phyloP scores from a whole-genome alignment of 1,140 invertebrate species.

The Dufourea novaeangliae region DNA sequence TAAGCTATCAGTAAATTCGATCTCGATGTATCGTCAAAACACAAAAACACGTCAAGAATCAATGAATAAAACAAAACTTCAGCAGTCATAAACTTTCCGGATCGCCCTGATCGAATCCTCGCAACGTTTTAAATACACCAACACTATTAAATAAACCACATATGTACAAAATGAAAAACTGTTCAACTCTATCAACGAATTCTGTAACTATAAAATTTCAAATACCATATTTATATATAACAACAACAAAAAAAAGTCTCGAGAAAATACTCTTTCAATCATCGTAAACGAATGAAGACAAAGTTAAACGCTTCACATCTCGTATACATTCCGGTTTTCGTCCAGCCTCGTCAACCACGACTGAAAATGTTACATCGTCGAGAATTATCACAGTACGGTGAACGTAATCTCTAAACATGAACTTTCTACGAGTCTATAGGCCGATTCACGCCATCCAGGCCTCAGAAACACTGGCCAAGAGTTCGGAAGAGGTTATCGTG shows the following conservation, averaged over 20 bases:
- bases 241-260: not conserved
- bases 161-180: not conserved
- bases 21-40: not conserved
- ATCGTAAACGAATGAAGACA: not conserved
- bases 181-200: too few species aligned
- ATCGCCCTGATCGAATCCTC: not conserved
- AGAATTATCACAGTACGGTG: not conserved
- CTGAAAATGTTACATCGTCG: too few species aligned
- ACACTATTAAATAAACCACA: not conserved
- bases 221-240: not conserved
- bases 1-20: not conserved
- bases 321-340: not conserved
- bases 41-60: not conserved
- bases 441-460: conserved; percentile 23
- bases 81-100: not conserved
- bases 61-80: not conserved
- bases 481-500: conserved; percentile 20
- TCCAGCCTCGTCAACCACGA: not conserved
- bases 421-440: conserved; percentile 17
- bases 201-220: not conserved
- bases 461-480: not conserved
- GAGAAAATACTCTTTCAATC: not conserved
- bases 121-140: not conserved
- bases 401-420: not conserved
- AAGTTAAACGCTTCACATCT: not conserved